A percentile compares a stretch with the other conserved stretches of the same genome.
Evolutionary conservation across 2,888 invertebrate species (phyloP).

Genomic region (Biston stratarius): DNA sequence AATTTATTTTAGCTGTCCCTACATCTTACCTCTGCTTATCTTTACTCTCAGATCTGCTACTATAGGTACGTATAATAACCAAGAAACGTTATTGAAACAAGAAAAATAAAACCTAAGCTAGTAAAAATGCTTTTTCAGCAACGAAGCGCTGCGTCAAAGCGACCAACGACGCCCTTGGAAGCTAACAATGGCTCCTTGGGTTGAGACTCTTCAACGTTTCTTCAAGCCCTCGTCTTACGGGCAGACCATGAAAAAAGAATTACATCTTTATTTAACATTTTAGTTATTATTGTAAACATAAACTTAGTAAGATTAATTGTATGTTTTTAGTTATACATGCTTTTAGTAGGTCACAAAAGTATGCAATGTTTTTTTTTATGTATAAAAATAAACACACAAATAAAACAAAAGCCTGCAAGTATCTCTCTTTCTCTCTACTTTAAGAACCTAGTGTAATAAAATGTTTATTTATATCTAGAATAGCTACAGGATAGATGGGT

Average conservation of each 20-base stretch:
- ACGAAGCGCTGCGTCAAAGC: conserved; percentile 13
- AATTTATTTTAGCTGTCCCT: neutral
- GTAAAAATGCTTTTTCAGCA: conserved; percentile 17
- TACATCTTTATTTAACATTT: neutral
- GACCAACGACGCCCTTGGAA: conserved; percentile 23
- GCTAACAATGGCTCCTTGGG: conserved; percentile 22
- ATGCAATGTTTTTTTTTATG: no score
- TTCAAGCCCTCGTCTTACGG: neutral
- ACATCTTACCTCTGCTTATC: neutral
- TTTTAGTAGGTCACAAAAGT: no score
- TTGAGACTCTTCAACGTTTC: conserved; percentile 23
- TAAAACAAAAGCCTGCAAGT: no score
- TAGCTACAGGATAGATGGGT: no score
- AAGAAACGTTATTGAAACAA: neutral
- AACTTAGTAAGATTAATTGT: no score
- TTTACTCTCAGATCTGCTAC: no score
- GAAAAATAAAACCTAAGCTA: conserved; percentile 2
- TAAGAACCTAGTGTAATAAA: no score
- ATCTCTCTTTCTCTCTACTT: no score
- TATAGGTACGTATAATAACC: neutral
- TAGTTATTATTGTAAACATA: no score
- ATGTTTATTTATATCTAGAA: neutral
- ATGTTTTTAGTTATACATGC: no score
- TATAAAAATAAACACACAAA: no score
- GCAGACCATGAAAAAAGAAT: neutral